These are phyloP conservation scores for Ictalurus punctatus DNA, from an alignment of 2,113 vertebrate species.

Conservation along the genomic window DNA sequence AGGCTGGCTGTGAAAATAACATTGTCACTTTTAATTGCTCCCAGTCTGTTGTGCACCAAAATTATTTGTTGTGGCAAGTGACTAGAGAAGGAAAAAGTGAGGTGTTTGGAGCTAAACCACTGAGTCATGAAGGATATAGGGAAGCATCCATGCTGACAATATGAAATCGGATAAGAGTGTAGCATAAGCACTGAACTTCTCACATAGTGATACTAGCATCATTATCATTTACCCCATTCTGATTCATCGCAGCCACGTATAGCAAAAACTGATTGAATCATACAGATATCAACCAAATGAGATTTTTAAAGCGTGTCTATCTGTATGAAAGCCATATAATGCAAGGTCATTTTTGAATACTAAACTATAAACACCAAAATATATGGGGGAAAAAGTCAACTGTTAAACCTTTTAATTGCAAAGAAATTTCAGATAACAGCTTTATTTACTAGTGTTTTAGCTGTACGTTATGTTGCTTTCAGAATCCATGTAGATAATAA, in stretches of 20 bases:
- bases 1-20: conserved; percentile 60
- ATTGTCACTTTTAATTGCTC: conserved; percentile 68
- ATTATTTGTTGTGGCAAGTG: conserved; percentile 41
- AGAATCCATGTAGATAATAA: background rate
- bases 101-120: conserved; percentile 42
- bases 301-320: background rate
- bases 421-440: background rate
- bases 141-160: conserved; percentile 36
- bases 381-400: background rate
- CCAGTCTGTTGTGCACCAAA: conserved; percentile 42
- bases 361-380: too few relatives aligned
- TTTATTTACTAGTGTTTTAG: background rate
- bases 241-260: background rate
- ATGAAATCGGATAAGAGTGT: conserved; percentile 30
- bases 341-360: background rate
- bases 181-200: conserved; percentile 25
- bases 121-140: conserved; percentile 39
- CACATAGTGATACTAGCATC: background rate
- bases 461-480: background rate
- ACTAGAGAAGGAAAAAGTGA: conserved; percentile 40
- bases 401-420: background rate
- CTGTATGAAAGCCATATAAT: background rate
- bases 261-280: background rate
- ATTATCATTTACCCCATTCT: background rate
- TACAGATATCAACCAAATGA: background rate